Base-by-base conservation (phyloP, 2,797 vertebrate genomes). In the Gambusia yucatana region DNA sequence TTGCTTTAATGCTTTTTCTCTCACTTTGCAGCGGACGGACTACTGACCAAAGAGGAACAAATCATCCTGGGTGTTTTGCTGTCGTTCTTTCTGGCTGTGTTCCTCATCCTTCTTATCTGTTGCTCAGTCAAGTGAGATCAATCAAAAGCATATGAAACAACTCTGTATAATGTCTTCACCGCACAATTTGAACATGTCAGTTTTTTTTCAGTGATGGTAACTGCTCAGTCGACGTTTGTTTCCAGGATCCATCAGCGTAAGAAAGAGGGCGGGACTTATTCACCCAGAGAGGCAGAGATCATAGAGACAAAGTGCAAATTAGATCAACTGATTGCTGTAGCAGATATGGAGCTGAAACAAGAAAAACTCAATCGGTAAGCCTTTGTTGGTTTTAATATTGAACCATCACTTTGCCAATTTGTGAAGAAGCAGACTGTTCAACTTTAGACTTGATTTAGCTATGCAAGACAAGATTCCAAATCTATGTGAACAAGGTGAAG, bases 241-340 rank as follows among this genome's bases (percentile, higher is more conserved):
- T 30, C 70, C 82, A 99, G 98, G 91, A 95, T 99, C 90, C 96
- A 97, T 77, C 97, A 97, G 90, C 98, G 96, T 86, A 97, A 99
- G 93, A 98, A 98, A 88, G 98, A 99, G 89, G 98, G 97, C 2
- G 98, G 97, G 5, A 98, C 98, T 0, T 99, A 99, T 78, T 99
- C 98, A 47, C 98, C 98, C 72, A 93, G 97, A 81, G 96, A 99
- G 88, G 98, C 98, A 76, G 98, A 99, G 95, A 98, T 98, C 88
- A 97, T 97, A 85, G 98, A 99, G 91, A 99, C 98, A 25, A 99
- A 99, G 91, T 97, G 97, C 90, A 99, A 99, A 90, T 94, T 99
- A 90, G 98, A 99, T 94, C 98, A 99, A 94, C 95, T 99, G 92
- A 98, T 99, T 73, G 97, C 98, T 76, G 97, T 99, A 89, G 97